Conservation (phyloP, 2,888 invertebrate genomes). For the Agriopis aurantiaria region DNA sequence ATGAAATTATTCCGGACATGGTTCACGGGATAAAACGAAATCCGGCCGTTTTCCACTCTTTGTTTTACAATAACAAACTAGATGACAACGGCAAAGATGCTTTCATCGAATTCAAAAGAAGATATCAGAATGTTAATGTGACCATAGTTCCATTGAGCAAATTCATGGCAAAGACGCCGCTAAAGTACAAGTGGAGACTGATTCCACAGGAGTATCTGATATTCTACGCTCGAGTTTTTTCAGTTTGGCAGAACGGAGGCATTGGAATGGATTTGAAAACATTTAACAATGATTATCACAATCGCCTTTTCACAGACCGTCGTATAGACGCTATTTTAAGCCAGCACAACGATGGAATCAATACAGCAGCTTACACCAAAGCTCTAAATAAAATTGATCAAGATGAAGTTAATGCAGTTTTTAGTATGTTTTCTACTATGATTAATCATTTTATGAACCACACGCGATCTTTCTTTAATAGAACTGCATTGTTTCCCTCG, state of each 20-base stretch:
- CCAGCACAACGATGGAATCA: conserved; percentile 74
- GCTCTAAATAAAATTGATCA: conserved; percentile 61
- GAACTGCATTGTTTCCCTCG: conserved; percentile 48
- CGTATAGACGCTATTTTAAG: conserved; percentile 65
- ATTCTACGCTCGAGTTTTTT: conserved; percentile 82
- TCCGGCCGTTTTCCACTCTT: conserved; percentile 49
- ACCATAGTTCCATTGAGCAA: conserved; percentile 69
- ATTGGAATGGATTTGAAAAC: conserved; percentile 71
- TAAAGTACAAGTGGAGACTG: conserved; percentile 78
- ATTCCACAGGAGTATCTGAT: conserved; percentile 74
- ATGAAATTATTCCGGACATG: conserved; percentile 60
- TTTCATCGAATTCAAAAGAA: conserved; percentile 61
- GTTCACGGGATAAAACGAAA: conserved; percentile 53
- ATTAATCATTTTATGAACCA: conserved; percentile 65
- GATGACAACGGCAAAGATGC: conserved; percentile 59
- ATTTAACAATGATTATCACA: conserved; percentile 60
- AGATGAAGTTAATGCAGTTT: conserved; percentile 65
- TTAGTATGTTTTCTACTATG: conserved; percentile 58
- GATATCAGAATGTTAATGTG: conserved; percentile 75
- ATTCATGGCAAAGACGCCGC: conserved; percentile 81
- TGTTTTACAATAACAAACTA: conserved; percentile 45
- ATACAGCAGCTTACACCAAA: conserved; percentile 62
- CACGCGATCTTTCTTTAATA: conserved; percentile 61
- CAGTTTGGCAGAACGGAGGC: conserved; percentile 86
- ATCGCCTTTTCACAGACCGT: conserved; percentile 52